Base-by-base conservation (phyloP, 1,140 invertebrate species). In the Drosophila burlai region DNA sequence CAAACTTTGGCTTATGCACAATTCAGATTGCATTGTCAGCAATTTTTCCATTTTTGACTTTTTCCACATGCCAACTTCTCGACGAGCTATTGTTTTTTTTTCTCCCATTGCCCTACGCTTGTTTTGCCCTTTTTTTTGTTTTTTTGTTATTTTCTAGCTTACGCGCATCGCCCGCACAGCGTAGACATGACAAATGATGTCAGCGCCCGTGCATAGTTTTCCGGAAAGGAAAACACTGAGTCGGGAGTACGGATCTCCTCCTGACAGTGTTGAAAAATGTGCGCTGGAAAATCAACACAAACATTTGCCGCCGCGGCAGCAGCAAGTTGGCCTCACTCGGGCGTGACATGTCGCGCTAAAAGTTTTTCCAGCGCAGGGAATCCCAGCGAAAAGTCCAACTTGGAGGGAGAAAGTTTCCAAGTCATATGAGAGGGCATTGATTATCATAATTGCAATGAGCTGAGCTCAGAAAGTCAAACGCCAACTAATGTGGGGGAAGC, bases 101-200 rank as follows among this genome's bases (percentile, higher is more conserved):
- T 64, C 57, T 26, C 57, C 69, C 62, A 69, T 72, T 72, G 24
- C 54, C 54, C 54, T 40, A 16, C 2, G 31, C 9, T 21, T 4
- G n/a, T n/a, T 3, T 42, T 4, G 9, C n/a, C 4, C 15, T 31
- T 7, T 26, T 40, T 55, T 36, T 38, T 34, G 24, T 29, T 34
- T 42, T 55, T 59, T 52, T 24, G 34, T 29, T 57, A 57, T 26
- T 57, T 57, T 40, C 54, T 57, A 57, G 54, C 72, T 54, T 57
- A 76, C 63, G 67, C 67, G 64, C 26, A 68, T 46, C 42, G 18
- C 52, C 71, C 72, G 72, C 72, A 52, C 52, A 42, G 46, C 46
- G 54, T 7, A 76, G 60, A 87, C 73, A 86, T 89, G 84, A 86
- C 83, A 86, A 86, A 86, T 89, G 83, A 86, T 80, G 81, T 86